Evolutionary conservation across 2,797 vertebrate genomes (phyloP), one percentile per base, ranked within the genome.

Genomic region (Pyrocephalus nanus): DNA sequence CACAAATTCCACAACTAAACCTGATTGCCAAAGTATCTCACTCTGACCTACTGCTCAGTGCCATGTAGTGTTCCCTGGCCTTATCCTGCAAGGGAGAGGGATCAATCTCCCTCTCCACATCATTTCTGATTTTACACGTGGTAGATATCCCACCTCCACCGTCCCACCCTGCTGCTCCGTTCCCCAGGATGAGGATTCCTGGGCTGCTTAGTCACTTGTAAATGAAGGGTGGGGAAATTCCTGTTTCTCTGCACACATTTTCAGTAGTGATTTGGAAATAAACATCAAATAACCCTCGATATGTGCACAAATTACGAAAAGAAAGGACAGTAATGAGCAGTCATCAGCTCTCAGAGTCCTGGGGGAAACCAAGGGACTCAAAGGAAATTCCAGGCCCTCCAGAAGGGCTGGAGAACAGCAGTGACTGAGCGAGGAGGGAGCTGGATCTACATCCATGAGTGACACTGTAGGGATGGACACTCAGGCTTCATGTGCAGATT

Each of bases 81-180:
- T 54, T 26, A 7, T 26, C 2, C 30, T 57, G 34, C 29, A 48
- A 80, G 29, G n/a, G 25, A 62, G 43, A 36, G 36, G 12, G 43
- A 57, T 86, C n/a, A 51, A 57, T 42, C 12, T 57, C 61, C 34
- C 29, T 53, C 15, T 77, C 42, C 22, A 27, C 6, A 8, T 38
- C 0, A 0, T 15, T 14, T 5, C 13, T 64, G 72, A 48, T 43
- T 73, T 91, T 45, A 38, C 34, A 27, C 22, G 4, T 3, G 26
- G 10, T 27, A 12, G 26, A 8, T 26, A n/a, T 67, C 61, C 32
- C 86, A 88, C 38, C 29, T 62, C 69, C 32, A 19, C 8, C 5
- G 0, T 42, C n/a, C 48, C 77, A 12, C 43, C 0, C 0, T 36
- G 18, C n/a, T 60, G 61, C 67, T 82, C 43, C 7, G 0, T 55